Conservation (phyloP, 1,140 invertebrate species). For the Danaus melanippus region DNA sequence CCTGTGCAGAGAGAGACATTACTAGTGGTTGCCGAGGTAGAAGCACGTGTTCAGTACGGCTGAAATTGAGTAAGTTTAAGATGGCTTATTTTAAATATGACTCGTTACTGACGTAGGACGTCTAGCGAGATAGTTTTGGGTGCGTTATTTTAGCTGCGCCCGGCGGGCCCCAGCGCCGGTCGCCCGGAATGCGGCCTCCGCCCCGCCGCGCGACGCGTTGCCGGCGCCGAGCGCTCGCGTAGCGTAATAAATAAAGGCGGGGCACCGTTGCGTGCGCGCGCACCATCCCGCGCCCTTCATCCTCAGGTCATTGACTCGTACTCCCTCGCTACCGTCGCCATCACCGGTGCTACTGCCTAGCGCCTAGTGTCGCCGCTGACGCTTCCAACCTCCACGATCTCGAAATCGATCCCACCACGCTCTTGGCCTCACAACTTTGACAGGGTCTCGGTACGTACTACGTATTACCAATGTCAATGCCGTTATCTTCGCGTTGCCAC, state of each 20-base stretch:
- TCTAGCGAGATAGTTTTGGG: constrained; percentile 31
- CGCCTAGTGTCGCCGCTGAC: constrained; percentile 23
- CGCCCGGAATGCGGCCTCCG: constrained; percentile 66
- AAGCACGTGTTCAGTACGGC: constrained; percentile 49
- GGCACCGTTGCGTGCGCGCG: constrained; percentile 66
- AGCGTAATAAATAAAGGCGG: constrained; percentile 71
- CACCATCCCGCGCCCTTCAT: constrained; percentile 61
- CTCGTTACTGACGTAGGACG: constrained; percentile 34
- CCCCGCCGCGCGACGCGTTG: constrained; percentile 59
- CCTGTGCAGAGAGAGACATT: constrained; percentile 36
- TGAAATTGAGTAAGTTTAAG: constrained; percentile 55
- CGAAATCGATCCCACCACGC: constrained; percentile 35
- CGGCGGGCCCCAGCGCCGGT: constrained; percentile 40
- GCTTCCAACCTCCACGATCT: constrained; percentile 50
- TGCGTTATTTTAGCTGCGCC: constrained; percentile 59
- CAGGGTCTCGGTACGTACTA: constrained; percentile 17
- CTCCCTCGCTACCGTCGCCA: constrained; percentile 36
- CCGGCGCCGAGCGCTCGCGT: constrained; percentile 61
- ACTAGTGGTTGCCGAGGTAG: constrained; percentile 42
- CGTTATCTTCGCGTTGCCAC: constrained; percentile 34
- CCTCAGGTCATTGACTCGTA: constrained; percentile 63
- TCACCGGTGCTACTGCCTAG: constrained; percentile 11
- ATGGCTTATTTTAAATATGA: constrained; percentile 63
- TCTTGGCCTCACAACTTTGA: constrained; percentile 37
- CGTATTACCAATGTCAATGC: constrained; percentile 60